phyloP scores from a whole-genome alignment of 2,113 vertebrate genomes.

The Muntiacus reevesi region DNA sequence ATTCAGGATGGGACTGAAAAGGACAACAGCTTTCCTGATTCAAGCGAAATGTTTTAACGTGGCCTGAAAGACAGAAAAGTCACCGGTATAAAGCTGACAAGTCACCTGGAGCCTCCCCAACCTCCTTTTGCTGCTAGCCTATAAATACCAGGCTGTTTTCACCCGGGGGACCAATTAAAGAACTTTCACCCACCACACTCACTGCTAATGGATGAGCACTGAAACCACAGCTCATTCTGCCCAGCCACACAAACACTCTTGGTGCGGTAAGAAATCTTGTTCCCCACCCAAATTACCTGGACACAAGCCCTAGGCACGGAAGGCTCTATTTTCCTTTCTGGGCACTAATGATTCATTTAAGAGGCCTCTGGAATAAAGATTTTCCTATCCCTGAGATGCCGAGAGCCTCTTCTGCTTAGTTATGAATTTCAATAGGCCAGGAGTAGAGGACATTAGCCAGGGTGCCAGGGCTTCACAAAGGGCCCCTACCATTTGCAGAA shows the following conservation, averaged over 20 bases:
- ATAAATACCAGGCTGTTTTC: conserved; percentile 47
- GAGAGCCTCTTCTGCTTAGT: conserved; percentile 25
- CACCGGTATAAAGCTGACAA: not conserved
- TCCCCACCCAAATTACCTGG: conserved; percentile 5
- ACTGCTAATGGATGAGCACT: conserved; percentile 47
- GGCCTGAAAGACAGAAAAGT: not conserved
- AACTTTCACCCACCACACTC: conserved; percentile 46
- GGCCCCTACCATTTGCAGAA: not conserved
- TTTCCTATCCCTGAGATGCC: conserved; percentile 3
- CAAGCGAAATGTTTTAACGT: not conserved
- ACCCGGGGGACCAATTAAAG: not conserved
- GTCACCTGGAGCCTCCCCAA: not conserved
- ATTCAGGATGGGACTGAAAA: not conserved
- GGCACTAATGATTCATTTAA: conserved; percentile 31
- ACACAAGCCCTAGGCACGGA: not conserved
- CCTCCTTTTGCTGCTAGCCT: not conserved
- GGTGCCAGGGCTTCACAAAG: not conserved
- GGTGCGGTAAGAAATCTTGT: not conserved
- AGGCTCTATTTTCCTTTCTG: not conserved
- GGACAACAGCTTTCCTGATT: not conserved
- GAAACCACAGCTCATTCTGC: conserved; percentile 43
- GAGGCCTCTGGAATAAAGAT: conserved; percentile 1
- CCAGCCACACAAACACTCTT: conserved; percentile 13
- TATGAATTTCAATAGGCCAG: not conserved
- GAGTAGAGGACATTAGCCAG: not conserved